A percentile compares a stretch with the other conserved stretches of the same genome.
Evolutionary conservation across 2,797 vertebrate genomes (phyloP).

Genomic region (Hipposideros larvatus): DNA sequence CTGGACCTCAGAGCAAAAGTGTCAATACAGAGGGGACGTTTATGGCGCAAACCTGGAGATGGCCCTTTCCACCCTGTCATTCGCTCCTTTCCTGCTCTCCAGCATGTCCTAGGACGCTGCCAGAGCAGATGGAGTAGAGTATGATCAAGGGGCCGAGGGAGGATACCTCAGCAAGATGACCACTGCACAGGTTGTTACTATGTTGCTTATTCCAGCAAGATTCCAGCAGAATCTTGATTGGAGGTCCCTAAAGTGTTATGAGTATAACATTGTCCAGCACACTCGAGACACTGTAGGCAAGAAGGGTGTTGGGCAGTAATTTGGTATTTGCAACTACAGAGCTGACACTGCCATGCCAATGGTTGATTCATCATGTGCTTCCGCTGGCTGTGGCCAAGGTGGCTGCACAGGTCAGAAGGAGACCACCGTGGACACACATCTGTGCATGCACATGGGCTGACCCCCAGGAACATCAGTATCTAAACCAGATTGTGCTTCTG

Average conservation of each 20-base stretch:
- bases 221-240: neutral
- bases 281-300: neutral
- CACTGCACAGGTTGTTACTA: neutral
- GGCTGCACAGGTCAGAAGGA: neutral
- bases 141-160: no score
- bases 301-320: neutral
- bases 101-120: neutral
- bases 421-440: no score
- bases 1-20: neutral
- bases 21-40: no score
- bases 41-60: fast-evolving
- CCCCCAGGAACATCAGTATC: neutral
- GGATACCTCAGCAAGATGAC: no score
- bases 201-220: neutral
- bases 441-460: neutral
- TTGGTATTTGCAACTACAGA: neutral
- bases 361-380: no score
- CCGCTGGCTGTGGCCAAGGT: neutral
- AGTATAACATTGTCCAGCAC: neutral
- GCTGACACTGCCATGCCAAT: neutral
- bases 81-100: neutral
- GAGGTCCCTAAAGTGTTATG: neutral
- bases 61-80: neutral
- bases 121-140: neutral
- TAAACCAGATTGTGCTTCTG: neutral